These are phyloP conservation scores for Scaptomyza caliginosa DNA, from an alignment of 2,888 invertebrate genomes.

Conservation along the genomic window DNA sequence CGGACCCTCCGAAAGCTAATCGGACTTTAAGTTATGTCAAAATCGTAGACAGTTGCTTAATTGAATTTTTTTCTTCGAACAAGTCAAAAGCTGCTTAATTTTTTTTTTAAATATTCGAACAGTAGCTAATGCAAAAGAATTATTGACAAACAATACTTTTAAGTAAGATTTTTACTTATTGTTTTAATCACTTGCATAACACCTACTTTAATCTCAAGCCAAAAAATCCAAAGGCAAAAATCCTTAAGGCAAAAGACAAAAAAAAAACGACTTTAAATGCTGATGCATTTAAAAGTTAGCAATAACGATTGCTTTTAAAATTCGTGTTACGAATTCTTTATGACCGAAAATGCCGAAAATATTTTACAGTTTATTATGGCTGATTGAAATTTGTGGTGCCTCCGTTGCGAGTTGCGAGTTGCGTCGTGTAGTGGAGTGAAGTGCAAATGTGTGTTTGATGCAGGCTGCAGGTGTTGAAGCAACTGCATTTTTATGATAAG, in stretches of 20 bases:
- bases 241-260: neutral
- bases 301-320: slow-evolving; percentile 26
- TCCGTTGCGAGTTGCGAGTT: slow-evolving; percentile 18
- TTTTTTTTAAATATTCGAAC: slow-evolving; percentile 14
- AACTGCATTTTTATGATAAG: slow-evolving; percentile 77
- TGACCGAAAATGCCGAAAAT: slow-evolving; percentile 43
- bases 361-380: slow-evolving; percentile 71
- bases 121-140: slow-evolving; percentile 6
- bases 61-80: slow-evolving; percentile 58
- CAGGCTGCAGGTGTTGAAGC: slow-evolving; percentile 69
- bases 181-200: neutral
- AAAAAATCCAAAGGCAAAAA: too few species aligned
- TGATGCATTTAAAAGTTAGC: slow-evolving; percentile 14
- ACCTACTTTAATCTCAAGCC: slow-evolving; percentile 25
- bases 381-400: slow-evolving; percentile 72
- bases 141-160: neutral
- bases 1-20: slow-evolving; percentile 46
- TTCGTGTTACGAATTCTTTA: slow-evolving; percentile 39
- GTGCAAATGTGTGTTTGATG: slow-evolving; percentile 76
- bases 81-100: slow-evolving; percentile 10
- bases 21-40: slow-evolving; percentile 68
- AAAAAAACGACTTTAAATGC: too few species aligned
- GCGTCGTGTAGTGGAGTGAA: slow-evolving; percentile 36
- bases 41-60: slow-evolving; percentile 64
- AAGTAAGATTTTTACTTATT: neutral